These are phyloP conservation scores for Electrophaes corylata DNA, from an alignment of 2,888 invertebrate species.

Conservation along the genomic window DNA sequence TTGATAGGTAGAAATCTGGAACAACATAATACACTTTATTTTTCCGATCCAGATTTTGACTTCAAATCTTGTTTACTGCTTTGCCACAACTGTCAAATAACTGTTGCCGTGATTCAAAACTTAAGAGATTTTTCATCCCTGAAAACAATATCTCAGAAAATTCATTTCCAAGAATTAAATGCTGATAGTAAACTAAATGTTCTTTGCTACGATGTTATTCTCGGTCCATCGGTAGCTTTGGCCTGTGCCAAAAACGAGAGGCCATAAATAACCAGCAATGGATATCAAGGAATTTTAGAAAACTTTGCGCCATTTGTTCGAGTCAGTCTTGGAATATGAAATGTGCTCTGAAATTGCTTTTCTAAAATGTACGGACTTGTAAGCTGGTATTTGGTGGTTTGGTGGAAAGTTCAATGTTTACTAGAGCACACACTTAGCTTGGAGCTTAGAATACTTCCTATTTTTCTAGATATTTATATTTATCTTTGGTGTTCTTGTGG, in stretches of 20 bases:
- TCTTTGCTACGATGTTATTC: neutral
- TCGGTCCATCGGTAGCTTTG: neutral
- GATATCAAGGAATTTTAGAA: neutral
- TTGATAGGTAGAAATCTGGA: neutral
- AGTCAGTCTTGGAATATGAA: constrained; percentile 1
- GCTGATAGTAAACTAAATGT: constrained; percentile 1
- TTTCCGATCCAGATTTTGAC: neutral
- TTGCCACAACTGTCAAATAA: neutral
- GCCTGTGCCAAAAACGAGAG: constrained; percentile 3
- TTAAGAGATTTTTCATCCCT: neutral
- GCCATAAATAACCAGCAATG: constrained; percentile 3
- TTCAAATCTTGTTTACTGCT: neutral
- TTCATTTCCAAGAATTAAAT: neutral
- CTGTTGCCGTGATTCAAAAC: neutral
- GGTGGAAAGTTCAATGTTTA: too few relatives aligned
- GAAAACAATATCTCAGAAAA: neutral
- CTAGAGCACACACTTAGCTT: too few relatives aligned
- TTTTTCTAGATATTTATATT: too few relatives aligned
- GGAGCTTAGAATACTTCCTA: too few relatives aligned
- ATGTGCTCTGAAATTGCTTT: constrained; percentile 5
- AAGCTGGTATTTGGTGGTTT: neutral
- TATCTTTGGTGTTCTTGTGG: too few relatives aligned
- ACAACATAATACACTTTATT: neutral
- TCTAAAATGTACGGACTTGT: neutral
- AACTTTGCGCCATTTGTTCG: constrained; percentile 9